These are phyloP conservation scores for Megaceryle maxima DNA, from an alignment of 2,113 vertebrate species.

Conservation along the genomic window DNA sequence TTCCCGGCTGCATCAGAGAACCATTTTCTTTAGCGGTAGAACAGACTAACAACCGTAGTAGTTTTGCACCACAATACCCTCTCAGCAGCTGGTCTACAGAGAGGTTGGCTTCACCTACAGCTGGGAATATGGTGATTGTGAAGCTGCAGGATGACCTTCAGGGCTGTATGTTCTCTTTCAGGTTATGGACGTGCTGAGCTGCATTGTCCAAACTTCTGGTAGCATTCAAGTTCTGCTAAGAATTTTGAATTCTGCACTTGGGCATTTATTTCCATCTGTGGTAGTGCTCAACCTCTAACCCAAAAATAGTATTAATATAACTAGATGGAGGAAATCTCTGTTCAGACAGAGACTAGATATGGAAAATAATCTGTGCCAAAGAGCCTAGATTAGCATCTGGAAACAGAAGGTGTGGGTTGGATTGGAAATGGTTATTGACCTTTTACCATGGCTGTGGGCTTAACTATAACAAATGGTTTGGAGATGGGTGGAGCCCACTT, in stretches of 20 bases:
- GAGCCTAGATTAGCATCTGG: neutral
- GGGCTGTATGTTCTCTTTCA: neutral
- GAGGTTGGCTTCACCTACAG: neutral
- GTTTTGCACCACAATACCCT: rapidly evolving
- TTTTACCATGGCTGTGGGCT: neutral
- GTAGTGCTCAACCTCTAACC: neutral
- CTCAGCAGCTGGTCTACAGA: neutral
- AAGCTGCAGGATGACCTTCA: neutral
- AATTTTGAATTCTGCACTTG: neutral
- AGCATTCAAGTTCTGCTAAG: neutral
- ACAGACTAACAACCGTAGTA: neutral
- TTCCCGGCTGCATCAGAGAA: neutral
- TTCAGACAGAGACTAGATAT: neutral
- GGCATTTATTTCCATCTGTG: neutral
- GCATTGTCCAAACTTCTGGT: neutral
- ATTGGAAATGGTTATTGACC: neutral
- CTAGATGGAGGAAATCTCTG: neutral
- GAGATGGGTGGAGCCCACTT: neutral
- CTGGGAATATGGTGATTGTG: rapidly evolving
- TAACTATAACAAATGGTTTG: neutral
- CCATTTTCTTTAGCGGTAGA: rapidly evolving
- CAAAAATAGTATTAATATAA: neutral
- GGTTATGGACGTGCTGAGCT: neutral
- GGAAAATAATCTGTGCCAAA: neutral
- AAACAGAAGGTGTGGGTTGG: neutral